These are phyloP conservation scores for Malacoraja senta DNA, from an alignment of 2,797 vertebrate genomes.

Conservation along the genomic window DNA sequence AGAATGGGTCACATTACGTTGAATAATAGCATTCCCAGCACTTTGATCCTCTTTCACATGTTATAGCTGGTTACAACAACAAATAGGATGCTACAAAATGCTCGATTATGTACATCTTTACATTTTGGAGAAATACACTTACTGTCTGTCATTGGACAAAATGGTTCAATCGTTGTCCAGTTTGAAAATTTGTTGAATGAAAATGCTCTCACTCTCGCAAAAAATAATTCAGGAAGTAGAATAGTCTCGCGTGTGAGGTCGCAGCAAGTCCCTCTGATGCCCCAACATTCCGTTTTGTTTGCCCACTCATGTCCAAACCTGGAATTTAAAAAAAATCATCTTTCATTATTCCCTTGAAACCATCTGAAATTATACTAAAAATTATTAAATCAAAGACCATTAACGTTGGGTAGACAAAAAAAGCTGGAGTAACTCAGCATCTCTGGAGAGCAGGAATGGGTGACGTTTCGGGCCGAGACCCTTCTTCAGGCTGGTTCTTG, in stretches of 20 bases:
- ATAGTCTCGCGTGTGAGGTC: conserved; percentile 39
- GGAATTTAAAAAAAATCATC: background rate
- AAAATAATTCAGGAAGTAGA: background rate
- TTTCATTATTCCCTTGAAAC: background rate
- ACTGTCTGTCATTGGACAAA: conserved; percentile 39
- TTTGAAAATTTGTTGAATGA: conserved; percentile 1
- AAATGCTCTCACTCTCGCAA: conserved; percentile 35
- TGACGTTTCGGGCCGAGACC: no score
- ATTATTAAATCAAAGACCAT: background rate
- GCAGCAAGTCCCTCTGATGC: conserved; percentile 26
- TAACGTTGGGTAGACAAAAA: background rate
- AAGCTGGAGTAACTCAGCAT: no score
- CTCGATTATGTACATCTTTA: background rate
- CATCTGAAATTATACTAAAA: background rate
- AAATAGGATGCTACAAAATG: background rate
- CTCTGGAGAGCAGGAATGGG: no score
- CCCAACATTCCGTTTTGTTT: conserved; percentile 40
- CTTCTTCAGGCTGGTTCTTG: no score
- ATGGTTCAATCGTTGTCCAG: conserved; percentile 38
- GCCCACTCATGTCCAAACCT: conserved; percentile 38
- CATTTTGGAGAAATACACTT: conserved; percentile 31
- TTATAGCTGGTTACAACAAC: background rate
- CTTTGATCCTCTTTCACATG: background rate
- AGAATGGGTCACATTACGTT: background rate
- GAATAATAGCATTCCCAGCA: background rate